A percentile compares a stretch with the other conserved stretches of the same genome.
phyloP scores from a whole-genome alignment of 2,797 vertebrate genomes.

The Leucoraja ocellata region DNA sequence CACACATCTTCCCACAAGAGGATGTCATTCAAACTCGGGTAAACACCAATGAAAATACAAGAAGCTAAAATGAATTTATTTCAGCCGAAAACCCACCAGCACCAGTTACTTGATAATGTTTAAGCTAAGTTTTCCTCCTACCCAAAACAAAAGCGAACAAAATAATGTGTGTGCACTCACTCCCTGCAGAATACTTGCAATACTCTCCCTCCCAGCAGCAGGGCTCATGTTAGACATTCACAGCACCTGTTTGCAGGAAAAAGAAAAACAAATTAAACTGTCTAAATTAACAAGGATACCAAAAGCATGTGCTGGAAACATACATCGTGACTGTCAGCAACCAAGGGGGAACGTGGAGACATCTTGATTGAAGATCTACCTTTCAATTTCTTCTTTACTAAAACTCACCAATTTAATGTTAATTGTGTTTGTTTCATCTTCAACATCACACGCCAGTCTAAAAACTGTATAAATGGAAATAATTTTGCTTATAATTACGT shows the following conservation, averaged over 20 bases:
- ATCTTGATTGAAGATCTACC: not conserved
- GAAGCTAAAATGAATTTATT: not conserved
- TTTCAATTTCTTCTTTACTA: not conserved
- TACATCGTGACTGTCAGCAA: not conserved
- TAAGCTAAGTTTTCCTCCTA: not conserved
- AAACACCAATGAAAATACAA: not conserved
- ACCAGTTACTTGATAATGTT: not conserved
- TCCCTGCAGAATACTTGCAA: not conserved
- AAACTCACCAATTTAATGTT: not conserved
- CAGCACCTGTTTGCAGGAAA: not conserved
- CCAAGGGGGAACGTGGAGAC: not conserved
- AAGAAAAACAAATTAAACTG: constrained; percentile 10
- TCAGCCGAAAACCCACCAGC: not conserved
- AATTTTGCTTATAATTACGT: not conserved
- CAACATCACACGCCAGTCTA: not conserved
- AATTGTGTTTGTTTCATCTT: not conserved
- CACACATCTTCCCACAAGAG: not conserved
- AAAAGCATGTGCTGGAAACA: not conserved
- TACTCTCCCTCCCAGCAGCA: not conserved
- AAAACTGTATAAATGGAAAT: not conserved
- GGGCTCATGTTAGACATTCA: not conserved
- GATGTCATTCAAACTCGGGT: not conserved
- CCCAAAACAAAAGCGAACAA: not conserved
- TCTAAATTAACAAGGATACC: not conserved
- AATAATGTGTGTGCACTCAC: not conserved